Base-by-base conservation (phyloP, 2,888 invertebrate genomes). In the Synergus itoensis region DNA sequence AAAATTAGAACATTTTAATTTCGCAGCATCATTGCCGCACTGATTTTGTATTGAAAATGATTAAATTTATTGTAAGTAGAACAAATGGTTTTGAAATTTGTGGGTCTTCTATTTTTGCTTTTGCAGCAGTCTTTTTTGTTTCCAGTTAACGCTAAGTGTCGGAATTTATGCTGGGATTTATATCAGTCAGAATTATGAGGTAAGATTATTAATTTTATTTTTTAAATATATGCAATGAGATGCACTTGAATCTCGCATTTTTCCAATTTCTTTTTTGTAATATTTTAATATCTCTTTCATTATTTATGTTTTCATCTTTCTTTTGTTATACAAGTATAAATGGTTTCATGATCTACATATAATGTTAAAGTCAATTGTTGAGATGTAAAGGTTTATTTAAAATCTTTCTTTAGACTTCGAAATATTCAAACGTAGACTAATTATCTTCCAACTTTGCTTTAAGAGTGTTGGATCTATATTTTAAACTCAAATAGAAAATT, bases 151-250 rank as follows among this genome's bases (percentile, higher is more conserved):
- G 77, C 95, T 96, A 90, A 93, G 95, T 21, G 88, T 94, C 81
- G 96, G 96, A 40, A 89, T 96, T 48, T 96, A 96, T 90, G 93
- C 95, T 65, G 96, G 96, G 45, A 94, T 96, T 78, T 96, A 96
- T 89, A 86, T 96, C 84, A 94, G 94, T 86, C 96, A 96, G 93
- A 96, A 96, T 92, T 96, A 96, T 92, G 94, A 96, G 93, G 96
- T 96, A 93, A 78, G 36, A 48, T 60, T 21, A 40, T 45, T 36
- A 63, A 76, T 75, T 75, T 57, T 21, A 36, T 57, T 53, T 28
- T 12, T 9, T 48, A 73, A 16, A 73, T 11, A 5, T 57, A 2
- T 9, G 18, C 18, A 18, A 64, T 77, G 40, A 45, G 1, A 21
- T 16, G 12, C 48, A 77, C 60, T 45, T 77, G 28, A 60, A 7